phyloP scores from a whole-genome alignment of 2,113 vertebrate genomes.

The Lethenteron reissneri region DNA sequence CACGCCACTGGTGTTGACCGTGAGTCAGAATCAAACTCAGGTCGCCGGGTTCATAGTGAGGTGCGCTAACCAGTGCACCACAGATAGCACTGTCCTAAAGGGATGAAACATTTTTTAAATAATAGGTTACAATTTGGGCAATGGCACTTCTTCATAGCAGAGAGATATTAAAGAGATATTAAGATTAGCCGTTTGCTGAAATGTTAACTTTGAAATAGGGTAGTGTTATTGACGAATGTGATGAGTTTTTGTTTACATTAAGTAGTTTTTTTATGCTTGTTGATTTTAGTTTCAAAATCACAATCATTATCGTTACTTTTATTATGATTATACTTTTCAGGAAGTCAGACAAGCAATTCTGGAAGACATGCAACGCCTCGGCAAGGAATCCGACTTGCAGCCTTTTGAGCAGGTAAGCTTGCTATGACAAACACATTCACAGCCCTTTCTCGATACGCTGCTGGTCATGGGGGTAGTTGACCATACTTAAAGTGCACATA shows the following conservation, averaged over 20 bases:
- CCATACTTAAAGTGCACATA: neutral
- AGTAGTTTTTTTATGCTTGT: slow-evolving; percentile 5
- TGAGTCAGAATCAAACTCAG: too few species aligned
- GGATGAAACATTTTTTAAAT: too few species aligned
- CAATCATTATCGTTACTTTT: neutral
- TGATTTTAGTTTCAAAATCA: neutral
- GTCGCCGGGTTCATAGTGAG: too few species aligned
- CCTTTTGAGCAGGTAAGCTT: slow-evolving; percentile 77
- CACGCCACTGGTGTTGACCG: too few species aligned
- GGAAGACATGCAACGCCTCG: slow-evolving; percentile 68
- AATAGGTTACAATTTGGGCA: too few species aligned
- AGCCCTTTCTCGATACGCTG: neutral
- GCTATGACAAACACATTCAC: slow-evolving; percentile 11
- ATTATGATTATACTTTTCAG: slow-evolving; percentile 20
- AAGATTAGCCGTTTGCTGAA: too few species aligned
- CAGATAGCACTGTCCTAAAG: too few species aligned
- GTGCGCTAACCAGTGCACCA: too few species aligned
- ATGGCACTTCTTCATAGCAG: too few species aligned
- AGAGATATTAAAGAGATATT: too few species aligned
- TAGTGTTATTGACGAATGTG: too few species aligned
- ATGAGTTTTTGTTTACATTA: neutral
- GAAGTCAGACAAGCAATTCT: slow-evolving; percentile 59
- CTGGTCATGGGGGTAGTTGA: neutral
- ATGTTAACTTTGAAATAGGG: neutral
- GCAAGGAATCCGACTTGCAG: slow-evolving; percentile 68